Conservation (phyloP, 1,140 invertebrate genomes). For the honey bee (Apis mellifera) region Amel_HAv3.1 CM009938.2:8287501-8288000, state of each 20-base stretch:
- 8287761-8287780: neutral
- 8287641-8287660: constrained; percentile 35
- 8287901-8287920: neutral
- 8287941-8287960: neutral
- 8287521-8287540: constrained; percentile 42
- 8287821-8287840: neutral
- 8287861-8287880: neutral
- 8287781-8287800: constrained; percentile 24
- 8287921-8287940: neutral
- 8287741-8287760: neutral
- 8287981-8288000: neutral
- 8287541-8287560: constrained; percentile 62
- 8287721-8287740: constrained; percentile 5
- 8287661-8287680: constrained; percentile 23
- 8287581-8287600: neutral
- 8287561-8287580: constrained; percentile 19
- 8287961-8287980: neutral
- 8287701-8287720: neutral
- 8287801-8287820: constrained; percentile 3
- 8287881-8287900: neutral
- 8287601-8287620: constrained; percentile 45
- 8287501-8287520: constrained; percentile 39
- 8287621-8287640: constrained; percentile 61
- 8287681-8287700: constrained; percentile 9
- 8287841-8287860: neutral